These are phyloP conservation scores for Aethes cnicana DNA, from an alignment of 2,888 invertebrate species.

Conservation along the genomic window DNA sequence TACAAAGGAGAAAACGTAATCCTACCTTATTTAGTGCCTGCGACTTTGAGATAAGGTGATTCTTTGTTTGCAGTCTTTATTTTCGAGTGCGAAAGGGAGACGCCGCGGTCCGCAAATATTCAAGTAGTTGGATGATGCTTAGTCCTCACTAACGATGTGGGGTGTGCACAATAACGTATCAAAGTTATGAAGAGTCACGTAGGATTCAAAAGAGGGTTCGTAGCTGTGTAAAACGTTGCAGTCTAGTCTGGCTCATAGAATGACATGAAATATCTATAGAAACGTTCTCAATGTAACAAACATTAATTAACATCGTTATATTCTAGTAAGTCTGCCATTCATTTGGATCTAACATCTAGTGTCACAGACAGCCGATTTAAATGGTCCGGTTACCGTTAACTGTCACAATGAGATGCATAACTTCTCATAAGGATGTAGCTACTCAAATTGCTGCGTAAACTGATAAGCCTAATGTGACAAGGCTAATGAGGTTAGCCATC, in stretches of 20 bases:
- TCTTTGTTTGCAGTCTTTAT: slow-evolving; percentile 31
- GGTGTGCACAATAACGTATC: slow-evolving; percentile 37
- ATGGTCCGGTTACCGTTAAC: not conserved
- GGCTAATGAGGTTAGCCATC: not conserved
- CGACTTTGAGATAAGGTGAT: slow-evolving; percentile 38
- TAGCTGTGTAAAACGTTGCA: not conserved
- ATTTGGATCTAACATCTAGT: not conserved
- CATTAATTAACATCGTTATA: not conserved
- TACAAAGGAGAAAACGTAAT: slow-evolving; percentile 14
- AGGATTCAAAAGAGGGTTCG: not conserved
- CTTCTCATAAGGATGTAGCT: not conserved
- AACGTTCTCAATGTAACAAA: not conserved
- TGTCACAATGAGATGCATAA: not conserved
- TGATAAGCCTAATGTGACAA: not conserved
- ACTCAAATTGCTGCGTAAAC: not conserved
- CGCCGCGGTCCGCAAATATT: slow-evolving; percentile 47
- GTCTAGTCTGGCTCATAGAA: not conserved
- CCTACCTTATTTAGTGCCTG: slow-evolving; percentile 29
- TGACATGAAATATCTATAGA: not conserved
- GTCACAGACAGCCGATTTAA: slow-evolving; percentile 3
- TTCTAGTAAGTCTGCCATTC: slow-evolving; percentile 4
- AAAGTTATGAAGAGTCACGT: slow-evolving; percentile 21
- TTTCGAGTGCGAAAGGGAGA: slow-evolving; percentile 29
- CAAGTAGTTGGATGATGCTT: slow-evolving; percentile 49
- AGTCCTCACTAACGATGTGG: slow-evolving; percentile 52